These are phyloP conservation scores for Trissolcus basalis DNA, from an alignment of 1,140 invertebrate genomes.

Conservation along the genomic window DNA sequence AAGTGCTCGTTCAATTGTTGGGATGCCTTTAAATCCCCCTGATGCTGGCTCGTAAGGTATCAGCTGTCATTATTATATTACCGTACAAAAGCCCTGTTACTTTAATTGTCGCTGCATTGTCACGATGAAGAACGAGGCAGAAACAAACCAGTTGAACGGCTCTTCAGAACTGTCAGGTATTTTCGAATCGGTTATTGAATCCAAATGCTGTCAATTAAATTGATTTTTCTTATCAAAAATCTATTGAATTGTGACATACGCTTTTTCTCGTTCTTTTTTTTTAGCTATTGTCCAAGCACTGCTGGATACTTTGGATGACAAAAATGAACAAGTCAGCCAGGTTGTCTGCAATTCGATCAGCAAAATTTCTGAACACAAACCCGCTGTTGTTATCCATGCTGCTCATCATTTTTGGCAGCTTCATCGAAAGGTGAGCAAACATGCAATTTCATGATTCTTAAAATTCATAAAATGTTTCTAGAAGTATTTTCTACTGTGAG, in stretches of 20 bases:
- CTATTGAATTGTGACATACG: neutral
- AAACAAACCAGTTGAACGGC: neutral
- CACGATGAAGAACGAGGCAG: conserved; percentile 39
- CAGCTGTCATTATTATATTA: conserved; percentile 23
- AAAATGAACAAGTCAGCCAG: conserved; percentile 77
- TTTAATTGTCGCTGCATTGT: conserved; percentile 8
- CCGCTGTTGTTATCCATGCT: conserved; percentile 76
- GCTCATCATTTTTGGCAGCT: conserved; percentile 74
- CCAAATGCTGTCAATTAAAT: neutral
- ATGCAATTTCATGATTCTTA: neutral
- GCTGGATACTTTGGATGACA: conserved; percentile 78
- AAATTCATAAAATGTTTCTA: neutral
- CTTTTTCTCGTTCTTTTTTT: conserved; percentile 38
- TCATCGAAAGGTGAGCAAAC: conserved; percentile 71
- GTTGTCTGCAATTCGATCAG: conserved; percentile 76
- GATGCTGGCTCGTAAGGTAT: neutral
- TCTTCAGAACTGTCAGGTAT: conserved; percentile 45
- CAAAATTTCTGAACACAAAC: conserved; percentile 78
- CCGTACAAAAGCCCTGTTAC: conserved; percentile 6
- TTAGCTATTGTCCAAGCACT: conserved; percentile 78
- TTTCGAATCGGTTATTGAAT: conserved; percentile 2
- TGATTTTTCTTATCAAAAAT: neutral
- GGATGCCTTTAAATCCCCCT: neutral
- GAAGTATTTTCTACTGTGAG: no score
- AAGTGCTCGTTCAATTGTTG: no score